A percentile compares a stretch with the other conserved stretches of the same genome.
Evolutionary conservation across 2,888 invertebrate genomes (phyloP).

Genomic region (Cordilura impudica): DNA sequence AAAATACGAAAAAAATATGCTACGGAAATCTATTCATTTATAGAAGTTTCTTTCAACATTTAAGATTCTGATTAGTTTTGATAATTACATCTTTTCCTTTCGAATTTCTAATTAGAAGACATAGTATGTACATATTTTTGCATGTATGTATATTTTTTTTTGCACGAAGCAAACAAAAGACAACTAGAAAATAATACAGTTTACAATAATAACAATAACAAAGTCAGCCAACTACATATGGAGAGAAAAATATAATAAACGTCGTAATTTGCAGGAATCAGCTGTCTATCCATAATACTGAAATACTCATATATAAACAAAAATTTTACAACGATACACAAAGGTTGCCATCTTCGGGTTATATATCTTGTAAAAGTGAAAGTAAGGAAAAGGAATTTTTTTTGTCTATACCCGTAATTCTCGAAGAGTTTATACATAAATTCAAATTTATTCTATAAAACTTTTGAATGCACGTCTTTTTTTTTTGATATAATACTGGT

Average conservation of each 20-base stretch:
- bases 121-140: slow-evolving; percentile 5
- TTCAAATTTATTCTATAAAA: too few species aligned
- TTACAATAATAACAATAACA: slow-evolving; percentile 45
- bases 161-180: not conserved
- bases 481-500: too few species aligned
- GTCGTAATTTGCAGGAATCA: slow-evolving; percentile 75
- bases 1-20: not conserved
- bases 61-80: too few species aligned
- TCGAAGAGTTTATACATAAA: too few species aligned
- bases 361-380: not conserved
- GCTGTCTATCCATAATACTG: slow-evolving; percentile 73
- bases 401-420: too few species aligned
- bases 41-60: too few species aligned
- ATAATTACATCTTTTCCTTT: slow-evolving; percentile 7
- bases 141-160: slow-evolving; percentile 39
- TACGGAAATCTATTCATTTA: too few species aligned
- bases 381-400: not conserved
- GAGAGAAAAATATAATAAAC: slow-evolving; percentile 55
- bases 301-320: slow-evolving; percentile 64
- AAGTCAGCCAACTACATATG: not conserved
- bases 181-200: not conserved
- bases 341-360: slow-evolving; percentile 20
- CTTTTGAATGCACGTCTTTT: too few species aligned
- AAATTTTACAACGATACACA: slow-evolving; percentile 13
- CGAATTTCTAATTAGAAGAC: slow-evolving; percentile 37